Evolutionary conservation across 2,113 vertebrate genomes (phyloP).

Genomic region (Microtus oregoni): DNA sequence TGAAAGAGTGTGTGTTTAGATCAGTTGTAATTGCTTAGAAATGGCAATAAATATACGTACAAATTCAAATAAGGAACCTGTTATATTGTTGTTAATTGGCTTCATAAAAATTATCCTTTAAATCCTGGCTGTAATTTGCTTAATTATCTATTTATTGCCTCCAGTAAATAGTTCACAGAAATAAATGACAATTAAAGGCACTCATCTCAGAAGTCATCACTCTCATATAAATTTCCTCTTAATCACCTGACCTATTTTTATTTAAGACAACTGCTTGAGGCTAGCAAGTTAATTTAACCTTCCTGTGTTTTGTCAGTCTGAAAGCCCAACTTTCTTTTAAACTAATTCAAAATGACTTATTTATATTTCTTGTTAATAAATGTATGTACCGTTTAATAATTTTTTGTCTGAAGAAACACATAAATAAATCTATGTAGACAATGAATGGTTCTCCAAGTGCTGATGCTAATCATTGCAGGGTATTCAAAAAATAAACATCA

Average conservation of each 20-base stretch:
- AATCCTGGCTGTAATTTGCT: constrained; percentile 17
- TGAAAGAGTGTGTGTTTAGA: background rate
- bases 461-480: background rate
- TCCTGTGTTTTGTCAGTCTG: background rate
- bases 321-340: background rate
- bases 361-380: constrained; percentile 5
- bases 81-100: constrained; percentile 55
- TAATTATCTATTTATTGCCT: constrained; percentile 53
- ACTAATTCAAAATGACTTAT: background rate
- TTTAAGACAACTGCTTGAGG: background rate
- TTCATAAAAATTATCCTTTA: constrained; percentile 54
- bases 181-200: constrained; percentile 45
- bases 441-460: background rate
- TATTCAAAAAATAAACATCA: background rate
- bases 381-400: background rate
- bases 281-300: background rate
- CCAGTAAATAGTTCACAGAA: constrained; percentile 11
- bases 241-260: constrained; percentile 3
- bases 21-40: constrained; percentile 20
- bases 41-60: constrained; percentile 37
- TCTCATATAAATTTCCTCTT: background rate
- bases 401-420: background rate
- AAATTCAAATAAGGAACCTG: constrained; percentile 8
- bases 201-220: background rate
- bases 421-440: background rate